Evolutionary conservation across 1,140 invertebrate genomes (phyloP).

Genomic region (Lepidostoma basale): DNA sequence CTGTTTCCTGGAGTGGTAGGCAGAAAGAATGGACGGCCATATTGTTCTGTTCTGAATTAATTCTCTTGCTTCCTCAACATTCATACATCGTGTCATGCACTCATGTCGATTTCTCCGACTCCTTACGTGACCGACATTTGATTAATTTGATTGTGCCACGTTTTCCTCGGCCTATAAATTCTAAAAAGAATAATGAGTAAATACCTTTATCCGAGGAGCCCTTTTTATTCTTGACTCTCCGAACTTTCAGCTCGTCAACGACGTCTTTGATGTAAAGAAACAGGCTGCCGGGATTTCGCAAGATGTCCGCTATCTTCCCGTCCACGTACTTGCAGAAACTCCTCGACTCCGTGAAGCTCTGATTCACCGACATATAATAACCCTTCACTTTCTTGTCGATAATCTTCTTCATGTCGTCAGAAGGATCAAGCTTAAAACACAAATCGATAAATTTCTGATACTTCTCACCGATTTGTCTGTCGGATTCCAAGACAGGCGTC

Average conservation of each 20-base stretch:
- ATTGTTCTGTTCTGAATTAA: no score
- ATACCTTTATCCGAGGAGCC: not conserved
- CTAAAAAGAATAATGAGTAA: not conserved
- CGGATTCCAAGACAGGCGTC: not conserved
- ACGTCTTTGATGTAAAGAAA: constrained; percentile 37
- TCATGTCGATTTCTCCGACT: no score
- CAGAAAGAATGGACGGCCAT: no score
- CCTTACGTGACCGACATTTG: no score
- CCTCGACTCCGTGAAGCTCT: constrained; percentile 26
- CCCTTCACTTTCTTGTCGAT: constrained; percentile 31
- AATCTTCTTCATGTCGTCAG: constrained; percentile 39
- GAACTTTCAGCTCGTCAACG: constrained; percentile 37
- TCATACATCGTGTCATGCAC: no score
- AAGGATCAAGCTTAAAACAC: constrained; percentile 32
- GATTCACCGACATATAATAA: constrained; percentile 30
- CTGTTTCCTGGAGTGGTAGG: no score
- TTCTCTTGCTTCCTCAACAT: no score
- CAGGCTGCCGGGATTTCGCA: not conserved
- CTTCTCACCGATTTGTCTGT: not conserved
- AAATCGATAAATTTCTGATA: constrained; percentile 38
- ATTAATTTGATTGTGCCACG: no score
- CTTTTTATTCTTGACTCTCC: constrained; percentile 21
- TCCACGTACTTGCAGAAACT: constrained; percentile 32
- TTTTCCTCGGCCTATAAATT: no score
- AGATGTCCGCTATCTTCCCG: constrained; percentile 24